Percentiles rank a stretch among this genome's conserved stretches.
These are phyloP conservation scores for Liparis tanakae DNA, from an alignment of 2,797 vertebrate species.

Conservation along the genomic window DNA sequence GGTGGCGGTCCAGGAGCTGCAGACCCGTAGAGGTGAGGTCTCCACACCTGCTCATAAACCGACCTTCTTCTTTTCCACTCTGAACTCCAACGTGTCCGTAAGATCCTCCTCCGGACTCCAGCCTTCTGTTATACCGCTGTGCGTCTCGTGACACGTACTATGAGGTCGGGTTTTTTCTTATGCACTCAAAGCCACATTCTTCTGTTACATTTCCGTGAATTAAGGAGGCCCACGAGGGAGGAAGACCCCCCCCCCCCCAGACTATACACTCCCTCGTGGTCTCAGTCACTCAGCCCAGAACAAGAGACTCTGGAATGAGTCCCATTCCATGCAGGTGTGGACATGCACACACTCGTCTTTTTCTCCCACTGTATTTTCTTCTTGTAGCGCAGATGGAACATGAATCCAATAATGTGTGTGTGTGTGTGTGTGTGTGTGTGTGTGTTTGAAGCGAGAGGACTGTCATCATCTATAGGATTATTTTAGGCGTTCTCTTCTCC, in stretches of 20 bases:
- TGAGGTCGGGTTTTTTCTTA: slow-evolving; percentile 2
- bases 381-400: slow-evolving; percentile 22
- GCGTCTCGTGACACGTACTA: slow-evolving; percentile 3
- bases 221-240: slow-evolving; percentile 4
- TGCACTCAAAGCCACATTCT: slow-evolving; percentile 45
- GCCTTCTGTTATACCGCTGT: no score
- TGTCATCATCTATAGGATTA: slow-evolving; percentile 59
- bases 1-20: no score
- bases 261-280: slow-evolving; percentile 46
- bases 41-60: no score
- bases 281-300: slow-evolving; percentile 54
- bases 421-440: no score
- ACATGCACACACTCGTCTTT: slow-evolving; percentile 16
- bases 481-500: background rate
- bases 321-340: slow-evolving; percentile 60
- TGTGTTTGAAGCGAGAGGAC: slow-evolving; percentile 61
- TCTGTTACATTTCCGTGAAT: slow-evolving; percentile 39
- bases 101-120: no score
- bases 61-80: no score
- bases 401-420: slow-evolving; percentile 22
- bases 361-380: background rate
- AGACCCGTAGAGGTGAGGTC: no score
- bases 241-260: slow-evolving; percentile 39
- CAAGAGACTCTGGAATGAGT: slow-evolving; percentile 31
- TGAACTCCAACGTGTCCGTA: no score